These are phyloP conservation scores for Cistogaster globosa DNA, from an alignment of 2,888 invertebrate species.

Conservation along the genomic window DNA sequence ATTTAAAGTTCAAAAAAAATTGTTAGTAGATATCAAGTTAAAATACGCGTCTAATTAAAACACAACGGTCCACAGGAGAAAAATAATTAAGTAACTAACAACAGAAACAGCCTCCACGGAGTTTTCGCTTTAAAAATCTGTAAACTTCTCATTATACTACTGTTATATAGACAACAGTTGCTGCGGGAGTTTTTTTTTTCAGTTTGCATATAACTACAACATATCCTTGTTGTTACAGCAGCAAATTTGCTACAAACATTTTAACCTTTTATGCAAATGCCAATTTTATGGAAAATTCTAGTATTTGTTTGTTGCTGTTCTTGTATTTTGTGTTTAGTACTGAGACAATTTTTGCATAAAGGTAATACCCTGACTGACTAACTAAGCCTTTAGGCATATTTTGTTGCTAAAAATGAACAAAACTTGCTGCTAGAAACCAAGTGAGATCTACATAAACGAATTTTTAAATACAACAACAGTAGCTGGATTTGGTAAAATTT, in stretches of 20 bases:
- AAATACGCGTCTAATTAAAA: conserved; percentile 23
- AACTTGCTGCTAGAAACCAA: conserved; percentile 16
- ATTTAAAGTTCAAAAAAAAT: background rate
- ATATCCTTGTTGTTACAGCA: conserved; percentile 19
- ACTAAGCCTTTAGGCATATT: conserved; percentile 60
- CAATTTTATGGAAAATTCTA: conserved; percentile 55
- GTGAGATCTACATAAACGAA: conserved; percentile 58
- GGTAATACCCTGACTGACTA: conserved; percentile 50
- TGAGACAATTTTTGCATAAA: conserved; percentile 43
- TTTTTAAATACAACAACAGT: conserved; percentile 58
- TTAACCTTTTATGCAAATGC: conserved; percentile 67
- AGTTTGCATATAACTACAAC: background rate
- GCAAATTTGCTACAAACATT: conserved; percentile 49
- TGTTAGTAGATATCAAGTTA: background rate
- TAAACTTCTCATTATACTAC: conserved; percentile 37
- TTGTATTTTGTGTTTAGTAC: background rate
- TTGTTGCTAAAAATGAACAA: conserved; percentile 34
- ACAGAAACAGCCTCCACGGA: background rate
- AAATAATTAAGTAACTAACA: conserved; percentile 47
- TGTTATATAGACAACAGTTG: conserved; percentile 39
- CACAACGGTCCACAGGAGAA: background rate
- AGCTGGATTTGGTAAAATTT: conserved; percentile 9
- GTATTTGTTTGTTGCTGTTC: background rate
- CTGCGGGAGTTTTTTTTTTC: background rate
- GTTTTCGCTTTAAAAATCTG: conserved; percentile 7